Evolutionary conservation across 2,113 vertebrate species (phyloP).

Genomic region (Nanorana parkeri): DNA sequence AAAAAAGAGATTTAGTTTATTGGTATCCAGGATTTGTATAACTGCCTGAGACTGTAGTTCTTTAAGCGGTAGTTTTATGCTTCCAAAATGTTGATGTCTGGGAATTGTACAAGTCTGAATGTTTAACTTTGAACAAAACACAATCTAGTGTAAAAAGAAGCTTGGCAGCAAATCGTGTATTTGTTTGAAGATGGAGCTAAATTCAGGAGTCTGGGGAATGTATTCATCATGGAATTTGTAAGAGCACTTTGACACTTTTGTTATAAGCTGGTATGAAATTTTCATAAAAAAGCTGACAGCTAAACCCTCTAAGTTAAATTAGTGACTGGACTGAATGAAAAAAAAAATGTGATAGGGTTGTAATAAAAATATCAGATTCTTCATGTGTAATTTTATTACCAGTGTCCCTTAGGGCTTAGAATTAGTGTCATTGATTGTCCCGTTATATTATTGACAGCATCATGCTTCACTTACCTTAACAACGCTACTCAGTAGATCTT

Average conservation of each 20-base stretch:
- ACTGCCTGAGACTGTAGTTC: too few relatives aligned
- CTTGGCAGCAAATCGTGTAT: constrained; percentile 24
- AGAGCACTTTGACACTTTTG: constrained; percentile 14
- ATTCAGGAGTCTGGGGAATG: constrained; percentile 3
- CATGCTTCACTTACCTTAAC: not conserved
- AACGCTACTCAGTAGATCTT: not conserved
- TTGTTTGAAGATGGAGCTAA: constrained; percentile 34
- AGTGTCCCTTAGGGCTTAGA: not conserved
- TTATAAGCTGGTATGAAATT: constrained; percentile 7
- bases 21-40: not conserved
- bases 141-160: not conserved
- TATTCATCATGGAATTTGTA: constrained; percentile 5
- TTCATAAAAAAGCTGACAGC: constrained; percentile 30
- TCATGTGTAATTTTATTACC: constrained; percentile 12
- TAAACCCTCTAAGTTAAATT: constrained; percentile 6
- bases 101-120: not conserved
- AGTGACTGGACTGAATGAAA: not conserved
- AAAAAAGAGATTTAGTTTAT: not conserved
- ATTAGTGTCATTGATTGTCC: not conserved
- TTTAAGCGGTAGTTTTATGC: not conserved
- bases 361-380: constrained; percentile 3
- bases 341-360: not conserved
- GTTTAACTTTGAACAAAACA: constrained; percentile 17
- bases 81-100: not conserved
- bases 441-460: constrained; percentile 21